Conservation (phyloP, 1,140 invertebrate species). For the Dendroctonus valens region DNA sequence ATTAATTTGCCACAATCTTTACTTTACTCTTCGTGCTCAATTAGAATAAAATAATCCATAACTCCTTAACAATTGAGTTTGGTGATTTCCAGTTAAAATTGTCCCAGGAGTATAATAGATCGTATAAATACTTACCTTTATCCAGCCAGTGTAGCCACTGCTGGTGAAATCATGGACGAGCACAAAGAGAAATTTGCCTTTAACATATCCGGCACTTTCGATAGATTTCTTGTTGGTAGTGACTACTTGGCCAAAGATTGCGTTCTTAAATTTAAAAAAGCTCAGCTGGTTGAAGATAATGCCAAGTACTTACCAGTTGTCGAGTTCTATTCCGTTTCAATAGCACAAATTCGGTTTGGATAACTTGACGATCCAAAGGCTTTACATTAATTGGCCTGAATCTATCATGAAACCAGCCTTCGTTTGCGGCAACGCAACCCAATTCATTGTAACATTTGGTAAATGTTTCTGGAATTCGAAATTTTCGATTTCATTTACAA, state of each 20-base stretch:
- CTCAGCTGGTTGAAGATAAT: background rate
- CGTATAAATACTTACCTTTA: slow-evolving; percentile 38
- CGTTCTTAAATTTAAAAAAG: background rate
- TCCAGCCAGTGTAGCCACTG: slow-evolving; percentile 47
- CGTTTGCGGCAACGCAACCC: slow-evolving; percentile 43
- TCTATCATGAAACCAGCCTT: slow-evolving; percentile 44
- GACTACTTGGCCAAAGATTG: slow-evolving; percentile 18
- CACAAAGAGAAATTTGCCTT: slow-evolving; percentile 36
- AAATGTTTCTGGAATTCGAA: slow-evolving; percentile 37
- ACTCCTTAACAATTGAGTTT: too few species aligned
- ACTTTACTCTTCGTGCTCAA: too few species aligned
- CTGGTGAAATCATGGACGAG: slow-evolving; percentile 50
- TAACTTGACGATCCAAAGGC: slow-evolving; percentile 43
- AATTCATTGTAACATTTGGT: slow-evolving; percentile 44
- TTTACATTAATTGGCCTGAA: slow-evolving; percentile 45
- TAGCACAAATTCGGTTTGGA: slow-evolving; percentile 46
- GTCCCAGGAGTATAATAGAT: too few species aligned
- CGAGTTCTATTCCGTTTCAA: slow-evolving; percentile 26
- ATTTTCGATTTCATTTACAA: background rate
- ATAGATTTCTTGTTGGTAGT: slow-evolving; percentile 35
- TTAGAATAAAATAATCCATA: too few species aligned
- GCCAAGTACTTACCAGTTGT: background rate
- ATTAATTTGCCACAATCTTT: too few species aligned
- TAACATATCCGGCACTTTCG: slow-evolving; percentile 37
- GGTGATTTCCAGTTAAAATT: too few species aligned